Evolutionary conservation across 64 coral and sea anemone species (phyloP), one percentile per base, ranked within the genome.

Genomic region (Montipora capricornis): DNA sequence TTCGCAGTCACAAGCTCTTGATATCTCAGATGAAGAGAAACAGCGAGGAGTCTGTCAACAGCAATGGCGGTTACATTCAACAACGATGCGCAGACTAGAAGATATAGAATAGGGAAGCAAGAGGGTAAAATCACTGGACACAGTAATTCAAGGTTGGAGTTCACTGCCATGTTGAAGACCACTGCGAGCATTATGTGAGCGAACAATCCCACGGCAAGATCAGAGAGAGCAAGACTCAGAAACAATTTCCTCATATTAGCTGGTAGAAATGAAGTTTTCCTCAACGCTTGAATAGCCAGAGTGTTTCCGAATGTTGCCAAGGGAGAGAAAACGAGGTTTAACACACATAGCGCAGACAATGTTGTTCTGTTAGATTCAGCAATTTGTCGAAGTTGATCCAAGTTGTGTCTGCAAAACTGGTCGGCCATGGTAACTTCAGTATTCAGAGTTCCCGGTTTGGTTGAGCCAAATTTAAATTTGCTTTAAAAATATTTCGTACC

Each of bases 1-100:
- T 49, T 90, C 26, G 52, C 1, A 55, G 52, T 55, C 5, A 55
- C 52, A 55, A 90, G 15, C 3, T 68, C 59, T 70, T 79, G 88
- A 47, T 90, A 80, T 50, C 88, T 20, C 5, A 90, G 59, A 26
- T 90, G 88, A 45, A 90, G 75, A 0, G 55, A 64, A n/a, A 90
- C 46, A 0, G 88, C 88, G 19, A 90, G 88, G 15, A 90, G 77
- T 13, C 88, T 50, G 53, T 90, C 88, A 10, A 76, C 0, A 49
- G 88, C 78, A 17, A 90, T 80, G 48, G 77, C 77, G 7, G 88
- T 52, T 3, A 90, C 29, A 5, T 59, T 80, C 1, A 79, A 49
- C 20, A 90, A 69, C 16, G 88, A 80, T 80, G 48, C 77, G n/a
- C 15, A 7, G 3, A 8, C 47, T 4, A 78, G 44, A 44, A 16